These are phyloP conservation scores for Hydropsyche betteni DNA, from an alignment of 2,888 invertebrate genomes.

Conservation along the genomic window DNA sequence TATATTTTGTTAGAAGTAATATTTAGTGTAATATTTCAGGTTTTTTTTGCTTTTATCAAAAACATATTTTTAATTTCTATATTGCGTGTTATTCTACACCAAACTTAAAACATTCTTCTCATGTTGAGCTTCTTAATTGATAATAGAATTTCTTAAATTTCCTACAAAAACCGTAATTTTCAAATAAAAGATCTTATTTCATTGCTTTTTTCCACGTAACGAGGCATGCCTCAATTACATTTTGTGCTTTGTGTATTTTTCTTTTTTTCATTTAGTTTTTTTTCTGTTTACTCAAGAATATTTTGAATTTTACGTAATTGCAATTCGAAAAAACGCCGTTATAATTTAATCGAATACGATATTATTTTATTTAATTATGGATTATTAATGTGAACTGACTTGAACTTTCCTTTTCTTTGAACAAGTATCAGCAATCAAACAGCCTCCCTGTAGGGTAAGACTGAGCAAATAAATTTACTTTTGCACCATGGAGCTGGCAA, in stretches of 20 bases:
- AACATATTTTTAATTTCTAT: conserved; percentile 11
- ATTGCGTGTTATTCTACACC: conserved; percentile 16
- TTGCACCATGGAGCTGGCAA: conserved; percentile 5
- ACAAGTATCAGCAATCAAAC: conserved; percentile 19
- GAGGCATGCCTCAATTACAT: conserved; percentile 1
- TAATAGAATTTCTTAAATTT: conserved; percentile 25
- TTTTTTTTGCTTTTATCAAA: not conserved
- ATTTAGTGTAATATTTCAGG: no score
- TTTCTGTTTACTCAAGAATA: not conserved
- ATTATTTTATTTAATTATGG: not conserved
- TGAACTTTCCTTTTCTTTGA: conserved; percentile 10
- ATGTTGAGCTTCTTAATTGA: conserved; percentile 22
- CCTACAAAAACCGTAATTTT: conserved; percentile 25
- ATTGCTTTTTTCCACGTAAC: conserved; percentile 2
- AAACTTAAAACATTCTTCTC: conserved; percentile 1
- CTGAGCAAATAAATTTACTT: conserved; percentile 8
- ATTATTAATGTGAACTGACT: not conserved
- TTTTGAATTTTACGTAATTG: not conserved
- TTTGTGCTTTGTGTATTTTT: not conserved
- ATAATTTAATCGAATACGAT: not conserved
- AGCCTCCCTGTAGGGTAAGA: conserved; percentile 15
- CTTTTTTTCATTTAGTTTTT: not conserved
- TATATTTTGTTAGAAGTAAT: no score
- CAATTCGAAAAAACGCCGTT: conserved; percentile 7
- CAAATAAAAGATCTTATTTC: conserved; percentile 8